phyloP scores from a whole-genome alignment of 2,797 vertebrate species.

The Tangara arthus region DNA sequence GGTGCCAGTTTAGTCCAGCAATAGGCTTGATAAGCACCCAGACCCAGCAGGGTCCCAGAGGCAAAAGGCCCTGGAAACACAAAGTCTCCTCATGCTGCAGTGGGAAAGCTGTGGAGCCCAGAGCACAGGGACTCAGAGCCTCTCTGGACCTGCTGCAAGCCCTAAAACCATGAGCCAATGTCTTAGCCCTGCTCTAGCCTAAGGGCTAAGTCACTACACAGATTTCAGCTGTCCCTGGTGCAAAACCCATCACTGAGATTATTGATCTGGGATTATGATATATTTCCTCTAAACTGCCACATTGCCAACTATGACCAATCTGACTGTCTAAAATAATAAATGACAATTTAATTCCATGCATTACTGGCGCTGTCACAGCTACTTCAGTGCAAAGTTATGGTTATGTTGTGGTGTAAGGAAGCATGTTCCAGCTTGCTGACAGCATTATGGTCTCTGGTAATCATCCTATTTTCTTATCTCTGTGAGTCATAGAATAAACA shows the following conservation, averaged over 20 bases:
- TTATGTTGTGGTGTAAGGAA: neutral
- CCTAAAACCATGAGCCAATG: neutral
- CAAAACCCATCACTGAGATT: neutral
- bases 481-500: neutral
- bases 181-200: neutral
- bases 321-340: neutral
- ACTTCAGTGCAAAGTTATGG: neutral
- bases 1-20: neutral
- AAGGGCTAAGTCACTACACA: neutral
- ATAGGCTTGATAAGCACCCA: neutral
- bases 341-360: neutral
- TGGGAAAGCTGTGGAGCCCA: neutral
- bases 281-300: neutral
- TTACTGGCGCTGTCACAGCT: neutral
- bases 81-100: rapidly evolving
- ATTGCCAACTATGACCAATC: neutral
- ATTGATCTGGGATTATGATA: neutral
- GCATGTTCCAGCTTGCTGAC: neutral
- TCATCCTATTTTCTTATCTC: neutral
- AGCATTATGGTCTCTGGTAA: neutral
- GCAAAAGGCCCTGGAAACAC: neutral
- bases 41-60: neutral
- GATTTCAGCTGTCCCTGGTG: neutral
- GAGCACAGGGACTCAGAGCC: no score
- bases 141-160: neutral